Percentiles rank a stretch among this genome's conserved stretches.
Conservation (phyloP, 2,113 vertebrate species). For the Hypanus sabinus region DNA sequence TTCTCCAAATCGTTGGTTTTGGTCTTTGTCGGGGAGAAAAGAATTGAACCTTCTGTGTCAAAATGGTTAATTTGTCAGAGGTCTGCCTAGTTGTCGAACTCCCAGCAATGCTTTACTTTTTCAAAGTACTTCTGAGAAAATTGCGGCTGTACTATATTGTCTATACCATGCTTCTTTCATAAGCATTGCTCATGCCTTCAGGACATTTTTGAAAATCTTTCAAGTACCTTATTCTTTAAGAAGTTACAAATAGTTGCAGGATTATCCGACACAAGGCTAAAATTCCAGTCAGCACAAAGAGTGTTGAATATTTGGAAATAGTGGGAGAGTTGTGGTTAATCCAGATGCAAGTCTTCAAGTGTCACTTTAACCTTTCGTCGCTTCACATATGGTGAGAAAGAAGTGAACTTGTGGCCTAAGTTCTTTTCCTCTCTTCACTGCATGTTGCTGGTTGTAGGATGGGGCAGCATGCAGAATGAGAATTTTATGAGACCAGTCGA, state of each 20-base stretch:
- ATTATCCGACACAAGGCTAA: slow-evolving; percentile 18
- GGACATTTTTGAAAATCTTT: background rate
- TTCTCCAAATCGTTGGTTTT: background rate
- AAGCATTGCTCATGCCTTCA: background rate
- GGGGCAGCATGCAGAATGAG: background rate
- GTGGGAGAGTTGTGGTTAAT: slow-evolving; percentile 1
- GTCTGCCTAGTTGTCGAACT: background rate
- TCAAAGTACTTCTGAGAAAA: background rate
- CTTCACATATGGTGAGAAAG: slow-evolving; percentile 21
- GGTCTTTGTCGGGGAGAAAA: background rate
- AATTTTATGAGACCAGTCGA: background rate
- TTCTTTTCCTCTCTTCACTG: background rate
- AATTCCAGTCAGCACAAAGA: background rate
- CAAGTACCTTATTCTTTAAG: background rate
- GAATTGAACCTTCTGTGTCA: background rate
- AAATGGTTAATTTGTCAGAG: background rate
- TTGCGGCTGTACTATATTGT: background rate
- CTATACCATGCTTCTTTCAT: background rate
- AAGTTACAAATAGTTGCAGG: background rate
- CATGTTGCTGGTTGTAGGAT: background rate
- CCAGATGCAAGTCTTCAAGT: slow-evolving; percentile 19
- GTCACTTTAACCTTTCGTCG: background rate
- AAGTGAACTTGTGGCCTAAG: slow-evolving; percentile 24
- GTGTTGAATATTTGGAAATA: background rate
- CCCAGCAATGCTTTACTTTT: background rate